These are phyloP conservation scores for Cyprinodon variegatus DNA, from an alignment of 2,113 vertebrate genomes.

Conservation along the genomic window DNA sequence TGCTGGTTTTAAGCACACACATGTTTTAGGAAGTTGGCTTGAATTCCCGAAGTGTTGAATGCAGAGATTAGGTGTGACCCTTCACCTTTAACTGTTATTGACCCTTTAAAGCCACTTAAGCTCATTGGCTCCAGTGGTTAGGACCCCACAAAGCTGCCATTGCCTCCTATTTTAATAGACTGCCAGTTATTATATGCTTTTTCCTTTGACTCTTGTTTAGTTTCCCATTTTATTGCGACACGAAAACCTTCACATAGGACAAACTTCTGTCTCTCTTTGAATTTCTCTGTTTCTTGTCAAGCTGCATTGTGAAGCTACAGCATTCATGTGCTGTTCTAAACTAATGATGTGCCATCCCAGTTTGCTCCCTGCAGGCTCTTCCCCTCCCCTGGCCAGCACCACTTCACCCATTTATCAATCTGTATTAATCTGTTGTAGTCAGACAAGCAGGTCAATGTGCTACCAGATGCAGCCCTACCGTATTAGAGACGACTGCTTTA, in stretches of 20 bases:
- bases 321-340: conserved; percentile 21
- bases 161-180: neutral
- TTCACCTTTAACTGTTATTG: neutral
- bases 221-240: neutral
- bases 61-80: neutral
- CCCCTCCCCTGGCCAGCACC: conserved; percentile 24
- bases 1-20: neutral
- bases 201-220: too few relatives aligned
- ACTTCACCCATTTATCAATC: conserved; percentile 62
- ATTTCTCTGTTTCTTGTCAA: conserved; percentile 18
- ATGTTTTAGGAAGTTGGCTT: neutral
- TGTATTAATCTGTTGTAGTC: conserved; percentile 58
- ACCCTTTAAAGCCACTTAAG: neutral
- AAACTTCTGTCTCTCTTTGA: neutral
- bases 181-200: neutral
- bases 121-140: neutral
- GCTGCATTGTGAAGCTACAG: conserved; percentile 14
- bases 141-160: neutral
- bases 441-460: conserved; percentile 58
- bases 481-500: conserved; percentile 44
- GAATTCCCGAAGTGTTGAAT: neutral
- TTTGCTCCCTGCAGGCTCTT: conserved; percentile 36
- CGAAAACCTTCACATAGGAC: neutral
- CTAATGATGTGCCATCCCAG: conserved; percentile 31
- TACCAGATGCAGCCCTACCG: conserved; percentile 46